Evolutionary conservation across 2,888 invertebrate species (phyloP).

Genomic region (Phortica magna): DNA sequence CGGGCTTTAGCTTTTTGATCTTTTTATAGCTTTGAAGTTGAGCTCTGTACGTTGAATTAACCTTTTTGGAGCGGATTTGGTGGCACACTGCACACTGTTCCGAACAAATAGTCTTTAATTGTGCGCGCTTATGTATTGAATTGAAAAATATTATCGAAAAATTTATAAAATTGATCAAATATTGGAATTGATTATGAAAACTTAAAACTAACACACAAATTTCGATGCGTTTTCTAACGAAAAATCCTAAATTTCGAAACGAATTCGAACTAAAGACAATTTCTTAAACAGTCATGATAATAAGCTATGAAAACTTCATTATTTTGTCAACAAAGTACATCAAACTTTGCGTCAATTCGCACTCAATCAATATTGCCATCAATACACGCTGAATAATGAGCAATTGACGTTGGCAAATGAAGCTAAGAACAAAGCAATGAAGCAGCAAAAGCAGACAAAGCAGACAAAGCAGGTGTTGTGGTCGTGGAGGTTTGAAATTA

Average conservation of each 20-base stretch:
- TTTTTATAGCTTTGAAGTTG: slow-evolving; percentile 44
- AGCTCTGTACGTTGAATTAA: background rate
- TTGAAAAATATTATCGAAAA: no score
- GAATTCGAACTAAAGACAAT: no score
- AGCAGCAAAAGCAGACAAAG: background rate
- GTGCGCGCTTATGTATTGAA: background rate
- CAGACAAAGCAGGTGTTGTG: background rate
- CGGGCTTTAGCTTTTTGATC: slow-evolving; percentile 68
- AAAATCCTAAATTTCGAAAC: no score
- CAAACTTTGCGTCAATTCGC: background rate
- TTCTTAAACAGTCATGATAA: no score
- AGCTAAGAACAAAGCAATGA: background rate
- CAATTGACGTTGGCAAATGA: slow-evolving; percentile 55
- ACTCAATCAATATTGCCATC: slow-evolving; percentile 29
- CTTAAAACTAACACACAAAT: no score
- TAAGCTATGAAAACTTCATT: background rate
- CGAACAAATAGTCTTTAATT: background rate
- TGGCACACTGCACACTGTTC: background rate
- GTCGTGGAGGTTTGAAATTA: slow-evolving; percentile 47
- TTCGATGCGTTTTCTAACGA: no score
- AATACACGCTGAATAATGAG: slow-evolving; percentile 57
- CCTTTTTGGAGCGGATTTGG: background rate
- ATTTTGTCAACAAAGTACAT: background rate
- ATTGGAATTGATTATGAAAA: no score
- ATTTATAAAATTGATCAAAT: no score